These are phyloP conservation scores for Premnoplex brunnescens DNA, from an alignment of 2,797 vertebrate genomes.

Conservation along the genomic window DNA sequence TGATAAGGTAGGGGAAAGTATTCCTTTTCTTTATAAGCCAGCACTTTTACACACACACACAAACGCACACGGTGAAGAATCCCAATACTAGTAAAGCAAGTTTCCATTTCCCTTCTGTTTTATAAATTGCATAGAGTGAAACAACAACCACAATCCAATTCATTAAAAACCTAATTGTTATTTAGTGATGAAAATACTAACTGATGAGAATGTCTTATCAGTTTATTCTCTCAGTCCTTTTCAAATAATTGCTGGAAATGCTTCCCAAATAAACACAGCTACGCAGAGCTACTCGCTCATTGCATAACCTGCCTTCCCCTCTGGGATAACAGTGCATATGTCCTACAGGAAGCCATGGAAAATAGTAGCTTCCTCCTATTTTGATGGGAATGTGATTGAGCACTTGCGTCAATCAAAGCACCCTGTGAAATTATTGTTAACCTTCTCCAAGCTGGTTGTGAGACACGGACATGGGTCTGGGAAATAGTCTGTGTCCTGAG, in stretches of 20 bases:
- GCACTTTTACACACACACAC: not conserved
- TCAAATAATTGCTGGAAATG: conserved; percentile 54
- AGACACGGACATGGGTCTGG: not conserved
- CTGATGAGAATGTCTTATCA: not conserved
- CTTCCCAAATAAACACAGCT: conserved; percentile 17
- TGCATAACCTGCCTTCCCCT: conserved; percentile 43
- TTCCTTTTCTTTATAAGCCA: not conserved
- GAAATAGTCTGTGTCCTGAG: not conserved
- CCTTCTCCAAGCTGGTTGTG: not conserved
- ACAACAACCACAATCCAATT: not conserved
- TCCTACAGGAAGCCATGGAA: conserved; percentile 57
- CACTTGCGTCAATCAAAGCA: conserved; percentile 42
- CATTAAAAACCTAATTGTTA: not conserved
- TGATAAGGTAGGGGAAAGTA: conserved; percentile 23
- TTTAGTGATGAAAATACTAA: conserved; percentile 5
- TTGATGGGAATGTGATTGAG: conserved; percentile 39
- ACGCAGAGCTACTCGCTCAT: not conserved
- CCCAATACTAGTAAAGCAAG: not conserved
- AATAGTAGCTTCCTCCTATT: conserved; percentile 61
- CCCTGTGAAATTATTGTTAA: not conserved
- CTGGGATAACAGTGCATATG: conserved; percentile 18
- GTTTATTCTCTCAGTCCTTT: not conserved
- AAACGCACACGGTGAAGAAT: not conserved
- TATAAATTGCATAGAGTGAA: not conserved
- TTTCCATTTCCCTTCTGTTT: not conserved